Evolutionary conservation across 2,888 invertebrate species (phyloP).

Genomic region (Odontomyia ornata): DNA sequence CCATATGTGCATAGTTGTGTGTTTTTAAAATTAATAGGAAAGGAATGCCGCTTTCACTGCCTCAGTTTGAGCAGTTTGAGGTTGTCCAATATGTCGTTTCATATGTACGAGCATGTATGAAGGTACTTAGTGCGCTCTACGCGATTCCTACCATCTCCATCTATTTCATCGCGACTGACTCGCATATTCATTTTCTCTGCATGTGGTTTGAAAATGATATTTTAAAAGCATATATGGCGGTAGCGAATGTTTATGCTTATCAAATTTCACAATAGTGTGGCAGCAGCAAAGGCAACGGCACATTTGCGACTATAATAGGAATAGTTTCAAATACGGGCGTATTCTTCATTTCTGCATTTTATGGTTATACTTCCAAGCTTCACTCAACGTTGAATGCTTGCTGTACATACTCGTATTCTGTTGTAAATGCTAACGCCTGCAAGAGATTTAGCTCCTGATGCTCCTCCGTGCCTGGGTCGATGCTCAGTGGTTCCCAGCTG

Average conservation of each 20-base stretch:
- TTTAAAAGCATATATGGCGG: constrained; percentile 3
- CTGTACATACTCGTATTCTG: too few relatives aligned
- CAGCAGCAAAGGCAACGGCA: not conserved
- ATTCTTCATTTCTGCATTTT: constrained; percentile 13
- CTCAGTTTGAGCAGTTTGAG: not conserved
- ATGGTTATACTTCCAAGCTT: not conserved
- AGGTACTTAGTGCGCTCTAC: not conserved
- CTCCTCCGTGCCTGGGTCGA: too few relatives aligned
- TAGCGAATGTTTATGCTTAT: constrained; percentile 19
- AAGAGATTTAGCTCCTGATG: too few relatives aligned
- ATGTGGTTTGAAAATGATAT: constrained; percentile 22
- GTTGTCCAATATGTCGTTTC: not conserved
- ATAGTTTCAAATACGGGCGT: constrained; percentile 10
- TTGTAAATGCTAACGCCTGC: too few relatives aligned
- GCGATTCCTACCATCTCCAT: not conserved
- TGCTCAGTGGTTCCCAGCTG: too few relatives aligned
- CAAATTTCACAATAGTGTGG: constrained; percentile 23
- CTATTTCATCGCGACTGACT: not conserved
- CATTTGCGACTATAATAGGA: constrained; percentile 1
- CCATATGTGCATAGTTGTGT: not conserved
- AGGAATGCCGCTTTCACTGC: constrained; percentile 18
- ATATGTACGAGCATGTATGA: not conserved
- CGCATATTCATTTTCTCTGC: constrained; percentile 1
- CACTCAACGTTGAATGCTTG: not conserved
- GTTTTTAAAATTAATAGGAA: not conserved